Evolutionary conservation across 2,888 invertebrate species (phyloP).

Genomic region (Mesochorus sp.): DNA sequence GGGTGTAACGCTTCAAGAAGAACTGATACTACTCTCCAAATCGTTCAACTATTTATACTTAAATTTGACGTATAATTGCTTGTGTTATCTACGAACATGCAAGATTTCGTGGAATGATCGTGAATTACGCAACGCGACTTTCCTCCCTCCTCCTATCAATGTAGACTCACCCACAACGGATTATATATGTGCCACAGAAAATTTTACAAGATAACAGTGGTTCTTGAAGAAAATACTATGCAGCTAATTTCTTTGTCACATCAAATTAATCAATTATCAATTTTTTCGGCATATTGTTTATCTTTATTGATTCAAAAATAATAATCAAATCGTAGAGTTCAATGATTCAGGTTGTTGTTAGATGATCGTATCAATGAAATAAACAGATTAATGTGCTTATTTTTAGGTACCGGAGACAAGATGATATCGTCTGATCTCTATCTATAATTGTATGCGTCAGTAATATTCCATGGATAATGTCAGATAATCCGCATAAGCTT

Average conservation of each 20-base stretch:
- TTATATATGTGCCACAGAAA: conserved; percentile 15
- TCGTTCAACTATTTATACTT: conserved; percentile 58
- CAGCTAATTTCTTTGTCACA: neutral
- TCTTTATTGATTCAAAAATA: neutral
- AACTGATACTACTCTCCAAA: conserved; percentile 52
- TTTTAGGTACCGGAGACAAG: neutral
- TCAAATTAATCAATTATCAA: neutral
- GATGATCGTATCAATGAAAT: neutral
- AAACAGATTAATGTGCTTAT: neutral
- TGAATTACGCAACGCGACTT: conserved; percentile 8
- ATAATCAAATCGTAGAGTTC: neutral
- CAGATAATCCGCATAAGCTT: conserved; percentile 6
- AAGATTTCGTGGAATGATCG: conserved; percentile 31
- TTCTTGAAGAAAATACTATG: neutral
- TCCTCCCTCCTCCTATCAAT: conserved; percentile 10
- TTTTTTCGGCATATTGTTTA: neutral
- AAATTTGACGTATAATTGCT: neutral
- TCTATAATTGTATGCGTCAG: conserved; percentile 14
- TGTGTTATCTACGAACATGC: conserved; percentile 23
- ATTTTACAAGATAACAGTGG: conserved; percentile 6
- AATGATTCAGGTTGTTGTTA: neutral
- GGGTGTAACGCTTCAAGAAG: conserved; percentile 12
- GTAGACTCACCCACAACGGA: neutral
- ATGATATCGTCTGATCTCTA: conserved; percentile 18
- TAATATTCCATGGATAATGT: neutral